Evolutionary conservation across 2,113 vertebrate species (phyloP).

Genomic region (Oriolus oriolus): DNA sequence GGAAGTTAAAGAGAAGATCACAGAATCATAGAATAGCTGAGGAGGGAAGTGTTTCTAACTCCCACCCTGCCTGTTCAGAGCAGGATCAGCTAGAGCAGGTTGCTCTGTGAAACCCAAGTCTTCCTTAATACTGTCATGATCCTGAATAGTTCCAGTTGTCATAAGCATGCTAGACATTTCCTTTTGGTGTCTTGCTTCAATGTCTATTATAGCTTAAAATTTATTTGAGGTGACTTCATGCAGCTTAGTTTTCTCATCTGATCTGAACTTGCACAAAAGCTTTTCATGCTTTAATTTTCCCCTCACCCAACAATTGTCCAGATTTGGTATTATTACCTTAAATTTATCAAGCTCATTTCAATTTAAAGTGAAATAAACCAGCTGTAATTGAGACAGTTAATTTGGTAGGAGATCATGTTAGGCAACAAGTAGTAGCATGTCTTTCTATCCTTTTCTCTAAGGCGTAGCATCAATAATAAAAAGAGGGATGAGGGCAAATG

Average conservation of each 20-base stretch:
- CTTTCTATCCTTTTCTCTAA: not conserved
- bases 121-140: not conserved
- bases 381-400: not conserved
- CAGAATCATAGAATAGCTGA: not conserved
- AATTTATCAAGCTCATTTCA: not conserved
- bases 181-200: not conserved
- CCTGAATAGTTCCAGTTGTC: not conserved
- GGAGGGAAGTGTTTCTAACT: not conserved
- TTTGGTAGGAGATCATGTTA: not conserved
- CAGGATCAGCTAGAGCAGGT: not conserved
- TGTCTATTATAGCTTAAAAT: not conserved
- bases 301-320: not conserved
- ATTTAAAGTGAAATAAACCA: not conserved
- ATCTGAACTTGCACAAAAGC: not conserved
- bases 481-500: fast-evolving
- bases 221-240: not conserved
- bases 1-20: not conserved
- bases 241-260: not conserved
- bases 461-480: not conserved
- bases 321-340: not conserved
- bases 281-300: not conserved
- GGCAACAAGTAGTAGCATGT: not conserved
- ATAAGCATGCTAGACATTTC: constrained; percentile 8
- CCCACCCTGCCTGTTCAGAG: not conserved
- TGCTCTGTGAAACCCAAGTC: not conserved